Base-by-base conservation (phyloP, 1,140 invertebrate species). In the Polyergus mexicanus region DNA sequence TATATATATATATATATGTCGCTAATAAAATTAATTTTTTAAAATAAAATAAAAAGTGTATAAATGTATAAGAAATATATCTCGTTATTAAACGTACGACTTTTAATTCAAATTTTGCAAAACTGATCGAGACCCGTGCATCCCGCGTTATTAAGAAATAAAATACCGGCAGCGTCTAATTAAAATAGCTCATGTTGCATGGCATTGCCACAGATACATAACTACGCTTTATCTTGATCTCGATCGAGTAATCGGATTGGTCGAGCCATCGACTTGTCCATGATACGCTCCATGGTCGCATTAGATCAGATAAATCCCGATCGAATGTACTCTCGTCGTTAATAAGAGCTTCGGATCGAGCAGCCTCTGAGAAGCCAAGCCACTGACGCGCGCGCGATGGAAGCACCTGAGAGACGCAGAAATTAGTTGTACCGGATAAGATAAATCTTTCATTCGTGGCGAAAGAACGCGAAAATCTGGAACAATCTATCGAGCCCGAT, bases 271-370 rank as follows among this genome's bases (percentile, higher is more conserved):
- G 38, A 25, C 54, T 74, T 74, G 54, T 74, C 78, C 60, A 60
- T 83, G 54, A 83, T 83, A 62, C 68, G 44, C 51, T 44, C 28
- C n/a, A n/a, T n/a, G 38, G 32, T 54, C 65, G 41, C 35, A 74
- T 83, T 83, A 83, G n/a, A 74, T 74, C 25, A 74, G 78, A 83
- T 83, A 74, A 83, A 83, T 83, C 54, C 22, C 66, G 68, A 68
- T 72, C 54, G 66, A 13, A 22, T 62, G 56, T 83, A 51, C 68
- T 74, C 68, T 56, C 19, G 78, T 72, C 68, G 47, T 60, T 72
- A 83, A 83, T 83, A 74, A 72, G 19, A 47, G 56, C 38, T 63
- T 41, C 38, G 78, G 78, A 81, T 72, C 60, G 56, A 16, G 0
- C 54, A 28, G 72, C 35, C 68, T 25, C 38, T 0, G 65, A 13